Evolutionary conservation across 92 coral and sea anemone genomes (phyloP), one percentile per base, ranked within the genome.

Genomic region (Paramuricea clavata): DNA sequence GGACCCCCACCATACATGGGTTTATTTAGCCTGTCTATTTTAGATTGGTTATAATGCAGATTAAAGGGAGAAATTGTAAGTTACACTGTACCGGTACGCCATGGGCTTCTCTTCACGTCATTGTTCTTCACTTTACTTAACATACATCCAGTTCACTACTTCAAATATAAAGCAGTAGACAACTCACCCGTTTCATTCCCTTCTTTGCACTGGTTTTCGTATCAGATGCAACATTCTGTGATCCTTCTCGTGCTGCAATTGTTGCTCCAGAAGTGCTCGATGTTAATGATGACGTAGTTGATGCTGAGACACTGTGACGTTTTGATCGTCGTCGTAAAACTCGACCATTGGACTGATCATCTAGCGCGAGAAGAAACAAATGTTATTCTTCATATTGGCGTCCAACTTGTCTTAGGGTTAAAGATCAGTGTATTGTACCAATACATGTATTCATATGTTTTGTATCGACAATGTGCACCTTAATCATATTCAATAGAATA

Each of bases 311-410:
- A 54, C 65, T 79, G 15, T 79, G 71, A 79, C 84, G 84, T 13
- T 34, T 79, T 59, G 84, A 79, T 16, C 84, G 70, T 59, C 84
- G 84, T 47, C 84, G 72, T 57, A 79, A 61, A 59, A 79, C 84
- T 16, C 84, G 84, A 28, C 65, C 84, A 79, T 67, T 79, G 41
- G 84, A 27, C 59, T 79, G 22, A 60, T 59, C 73, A 36, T 79
- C 84, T 33, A 15, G 3, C 47, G 50, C 17, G 34, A 36, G 19
- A 79, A 16, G 3, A 19, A 56, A 56, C 64, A 56, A 28, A 65
- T 9, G 39, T 65, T 3, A 25, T 8, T 26, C 15, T 60, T 21
- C 31, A 0, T 28, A 11, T 0, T 25, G 28, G 23, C 21, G 1
- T 60, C 23, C 23, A 6, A 21, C 33, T 4, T 60, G 33, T 21